Base-by-base conservation (phyloP, 1,140 invertebrate species). In the Conus betulinus region DNA sequence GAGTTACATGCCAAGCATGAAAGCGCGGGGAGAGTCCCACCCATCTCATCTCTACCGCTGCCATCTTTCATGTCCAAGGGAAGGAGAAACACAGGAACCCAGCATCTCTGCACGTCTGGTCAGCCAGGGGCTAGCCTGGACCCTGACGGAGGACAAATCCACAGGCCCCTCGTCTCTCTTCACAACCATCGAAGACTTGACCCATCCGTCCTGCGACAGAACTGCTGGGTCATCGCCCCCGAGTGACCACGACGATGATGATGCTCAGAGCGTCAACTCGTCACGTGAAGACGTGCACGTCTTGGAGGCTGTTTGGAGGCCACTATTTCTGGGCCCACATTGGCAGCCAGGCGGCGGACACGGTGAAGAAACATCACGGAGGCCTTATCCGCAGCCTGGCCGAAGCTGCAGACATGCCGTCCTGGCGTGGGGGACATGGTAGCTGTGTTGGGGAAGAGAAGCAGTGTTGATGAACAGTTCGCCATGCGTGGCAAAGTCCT, bases 271-370 rank as follows among this genome's bases (percentile, higher is more conserved):
- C 10, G 52, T 4, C 6, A 51, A 20, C 5, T 39, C 23, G 5
- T 7, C 5, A 3, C 51, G 51, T 3, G 17, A 81, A 53, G 79
- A 81, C 51, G 51, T 81, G 17, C 23, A 3, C 13, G 39, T 81
- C 51, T 6, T 81, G 79, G 51, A 81, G 52, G 15, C 17, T 51
- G 53, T 81, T n/a, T 15, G 51, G 79, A 7, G 79, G 79, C 5
- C 39, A 53, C 20, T 81, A 53, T 51, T 81, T 81, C 79, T 81
- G 79, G 79, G 79, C 79, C 11, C 53, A 53, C 51, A 23, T 81
- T 2, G 79, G 79, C 51, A 6, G 23, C 10, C 15, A 81, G 39
- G 79, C 79, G 39, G 23, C 17, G 15, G 7, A 51, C 39, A 5
- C 79, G 17, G 51, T 81, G 23, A 10, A 17, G 8, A 5, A n/a